Conservation (phyloP, 2,888 invertebrate genomes). For the Melieria picta region DNA sequence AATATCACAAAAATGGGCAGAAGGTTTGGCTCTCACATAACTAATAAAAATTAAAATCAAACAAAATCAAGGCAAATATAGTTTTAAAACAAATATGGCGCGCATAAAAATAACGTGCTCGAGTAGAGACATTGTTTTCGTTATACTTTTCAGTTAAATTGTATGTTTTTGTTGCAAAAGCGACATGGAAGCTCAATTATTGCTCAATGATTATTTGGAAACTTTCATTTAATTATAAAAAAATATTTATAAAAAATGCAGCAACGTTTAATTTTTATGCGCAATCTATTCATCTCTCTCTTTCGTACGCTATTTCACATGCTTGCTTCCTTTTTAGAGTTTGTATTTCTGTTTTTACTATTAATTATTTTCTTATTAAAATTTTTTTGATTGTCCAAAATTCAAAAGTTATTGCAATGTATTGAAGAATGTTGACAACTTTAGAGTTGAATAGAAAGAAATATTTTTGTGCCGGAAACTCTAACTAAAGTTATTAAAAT, state of each 20-base stretch:
- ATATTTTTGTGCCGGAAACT: too few relatives aligned
- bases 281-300: slow-evolving; percentile 63
- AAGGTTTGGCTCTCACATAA: neutral
- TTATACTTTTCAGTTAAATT: neutral
- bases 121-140: neutral
- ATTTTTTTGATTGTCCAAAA: too few relatives aligned
- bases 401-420: too few relatives aligned
- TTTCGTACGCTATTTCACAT: slow-evolving; percentile 40
- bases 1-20: slow-evolving; percentile 29
- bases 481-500: too few relatives aligned
- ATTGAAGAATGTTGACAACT: too few relatives aligned
- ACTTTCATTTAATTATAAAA: too few relatives aligned
- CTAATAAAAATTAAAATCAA: neutral
- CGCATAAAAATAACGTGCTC: slow-evolving; percentile 53
- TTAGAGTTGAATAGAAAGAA: too few relatives aligned
- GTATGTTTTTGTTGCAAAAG: neutral
- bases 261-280: slow-evolving; percentile 53
- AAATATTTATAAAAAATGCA: neutral
- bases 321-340: too few relatives aligned
- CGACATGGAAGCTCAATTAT: slow-evolving; percentile 27
- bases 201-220: too few relatives aligned
- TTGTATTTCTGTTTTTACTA: too few relatives aligned
- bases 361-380: too few relatives aligned
- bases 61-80: neutral
- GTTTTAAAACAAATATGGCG: slow-evolving; percentile 30